Percentiles rank a stretch among this genome's conserved stretches.
Evolutionary conservation across 2,113 vertebrate genomes (phyloP).

Genomic region (Sardina pilchardus): DNA sequence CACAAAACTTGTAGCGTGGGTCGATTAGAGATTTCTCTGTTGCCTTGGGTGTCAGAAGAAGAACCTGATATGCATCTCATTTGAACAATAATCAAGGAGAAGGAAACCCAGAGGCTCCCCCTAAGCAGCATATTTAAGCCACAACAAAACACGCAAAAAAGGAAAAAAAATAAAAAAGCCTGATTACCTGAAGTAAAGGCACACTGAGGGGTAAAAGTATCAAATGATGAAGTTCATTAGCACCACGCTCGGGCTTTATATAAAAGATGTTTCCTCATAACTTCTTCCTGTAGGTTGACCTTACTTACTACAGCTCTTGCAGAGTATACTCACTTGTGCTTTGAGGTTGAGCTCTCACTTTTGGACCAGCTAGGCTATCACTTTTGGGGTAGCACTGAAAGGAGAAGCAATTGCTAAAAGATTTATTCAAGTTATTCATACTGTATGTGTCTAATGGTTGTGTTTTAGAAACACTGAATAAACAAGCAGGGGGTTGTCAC

Average conservation of each 20-base stretch:
- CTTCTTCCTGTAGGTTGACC: not conserved
- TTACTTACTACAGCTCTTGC: not conserved
- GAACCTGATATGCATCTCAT: slow-evolving; percentile 10
- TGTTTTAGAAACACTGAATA: not conserved
- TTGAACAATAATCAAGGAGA: not conserved
- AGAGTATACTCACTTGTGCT: not conserved
- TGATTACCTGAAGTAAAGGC: not conserved
- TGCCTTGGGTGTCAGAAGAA: not conserved
- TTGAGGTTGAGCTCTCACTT: not conserved
- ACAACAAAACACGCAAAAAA: not conserved
- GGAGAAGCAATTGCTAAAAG: not conserved
- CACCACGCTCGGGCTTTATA: not conserved
- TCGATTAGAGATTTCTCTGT: not conserved
- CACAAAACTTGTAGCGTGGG: not conserved
- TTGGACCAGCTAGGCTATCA: not conserved
- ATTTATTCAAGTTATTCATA: not conserved
- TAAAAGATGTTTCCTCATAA: not conserved
- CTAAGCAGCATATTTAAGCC: not conserved
- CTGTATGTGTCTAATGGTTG: not conserved
- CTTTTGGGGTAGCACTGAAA: not conserved
- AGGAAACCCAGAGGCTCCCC: not conserved
- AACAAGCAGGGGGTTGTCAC: not conserved
- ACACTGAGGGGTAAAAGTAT: too few species aligned
- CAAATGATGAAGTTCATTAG: too few species aligned
- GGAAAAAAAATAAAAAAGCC: not conserved